Percentiles rank a stretch among this genome's conserved stretches.
These are phyloP conservation scores for Sipha maydis DNA, from an alignment of 2,888 invertebrate genomes.

Conservation along the genomic window DNA sequence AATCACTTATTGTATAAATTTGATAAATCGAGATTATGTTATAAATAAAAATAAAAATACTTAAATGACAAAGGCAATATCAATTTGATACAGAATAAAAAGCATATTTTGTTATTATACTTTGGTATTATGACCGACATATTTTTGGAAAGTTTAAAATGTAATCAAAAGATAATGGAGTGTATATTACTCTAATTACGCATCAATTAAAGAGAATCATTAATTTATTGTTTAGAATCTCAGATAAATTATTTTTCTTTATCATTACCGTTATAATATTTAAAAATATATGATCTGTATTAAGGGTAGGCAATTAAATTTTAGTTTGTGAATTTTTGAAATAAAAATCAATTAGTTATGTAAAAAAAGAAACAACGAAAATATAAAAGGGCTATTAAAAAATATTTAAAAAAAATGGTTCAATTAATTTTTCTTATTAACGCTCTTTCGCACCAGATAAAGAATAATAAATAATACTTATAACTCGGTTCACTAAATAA, in stretches of 20 bases:
- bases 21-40: no score
- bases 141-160: neutral
- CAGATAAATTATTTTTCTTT: neutral
- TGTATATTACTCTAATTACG: neutral
- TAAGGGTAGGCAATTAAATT: neutral
- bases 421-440: conserved; percentile 50
- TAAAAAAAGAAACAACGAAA: neutral
- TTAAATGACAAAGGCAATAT: no score
- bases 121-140: neutral
- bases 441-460: conserved; percentile 24
- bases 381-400: conserved; percentile 6
- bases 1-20: no score
- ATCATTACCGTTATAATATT: neutral
- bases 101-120: neutral
- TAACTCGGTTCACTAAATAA: conserved; percentile 24
- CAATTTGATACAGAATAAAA: neutral
- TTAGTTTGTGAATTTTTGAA: neutral
- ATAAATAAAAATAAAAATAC: no score
- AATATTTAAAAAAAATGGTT: conserved; percentile 12
- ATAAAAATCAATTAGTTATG: neutral
- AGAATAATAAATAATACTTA: conserved; percentile 50
- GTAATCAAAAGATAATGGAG: neutral
- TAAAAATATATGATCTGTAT: neutral
- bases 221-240: neutral
- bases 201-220: neutral